Evolutionary conservation across 2,113 vertebrate species (phyloP), one percentile per base, ranked within the genome.

Genomic region (Paracyprichromis sp.): DNA sequence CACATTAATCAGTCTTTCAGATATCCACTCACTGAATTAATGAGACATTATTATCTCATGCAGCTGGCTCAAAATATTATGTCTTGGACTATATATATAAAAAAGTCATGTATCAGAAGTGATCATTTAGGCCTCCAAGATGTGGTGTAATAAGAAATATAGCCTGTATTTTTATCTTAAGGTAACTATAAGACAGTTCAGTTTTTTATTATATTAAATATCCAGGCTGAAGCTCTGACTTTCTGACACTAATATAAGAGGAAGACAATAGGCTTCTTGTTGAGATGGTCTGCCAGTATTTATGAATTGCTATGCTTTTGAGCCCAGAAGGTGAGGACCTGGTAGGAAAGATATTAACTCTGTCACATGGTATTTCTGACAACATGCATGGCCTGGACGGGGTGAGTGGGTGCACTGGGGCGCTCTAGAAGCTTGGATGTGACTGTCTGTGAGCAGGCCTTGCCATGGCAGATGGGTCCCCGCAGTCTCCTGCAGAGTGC

Each of bases 381-480:
- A 94, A 91, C 61, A 91, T 47, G 38, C 36, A 17, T 80, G 92
- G 86, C 91, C 89, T 89, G 86, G 59, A 80, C 69, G 14, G 88
- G 79, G 85, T 81, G 86, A 31, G 73, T 81, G 73, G 76, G 80
- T 85, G 66, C 88, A 81, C 54, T 86, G 80, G 87, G 86, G 63
- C 21, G 29, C 79, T 84, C 59, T 59, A 73, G 80, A 73, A 59
- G 78, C 63, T 84, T 85, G 84, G 88, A 85, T 82, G 85, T 82
- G 89, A 83, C 76, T 17, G 43, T 85, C 88, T 86, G 90, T 73
- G 84, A 90, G 81, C 87, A 82, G 93, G 91, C 90, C 90, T 88
- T 86, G 79, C 90, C 89, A 85, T 85, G 92, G 91, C 95, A 96
- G 95, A 97, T 96, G 96, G 95, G 93, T 88, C 92, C 80, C 84